phyloP scores from a whole-genome alignment of 1,140 invertebrate genomes.

The Propsilocerus akamusi region DNA sequence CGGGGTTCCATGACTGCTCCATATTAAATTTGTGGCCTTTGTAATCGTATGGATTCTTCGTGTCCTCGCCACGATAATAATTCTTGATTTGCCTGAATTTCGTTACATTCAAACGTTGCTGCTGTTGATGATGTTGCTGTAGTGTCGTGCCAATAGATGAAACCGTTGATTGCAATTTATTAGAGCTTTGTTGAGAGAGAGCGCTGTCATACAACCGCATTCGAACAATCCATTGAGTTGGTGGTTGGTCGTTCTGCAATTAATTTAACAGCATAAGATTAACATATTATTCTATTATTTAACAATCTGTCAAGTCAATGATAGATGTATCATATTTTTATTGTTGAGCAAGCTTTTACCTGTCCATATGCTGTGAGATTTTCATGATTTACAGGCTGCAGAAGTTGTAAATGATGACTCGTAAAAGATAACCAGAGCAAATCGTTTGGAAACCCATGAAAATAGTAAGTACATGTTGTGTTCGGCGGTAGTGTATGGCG shows the following conservation, averaged over 20 bases:
- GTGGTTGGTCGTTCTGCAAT: constrained; percentile 18
- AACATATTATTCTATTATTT: neutral
- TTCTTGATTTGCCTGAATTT: neutral
- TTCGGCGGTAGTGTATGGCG: constrained; percentile 66
- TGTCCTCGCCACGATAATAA: neutral
- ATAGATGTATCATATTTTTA: constrained; percentile 9
- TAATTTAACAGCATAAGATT: neutral
- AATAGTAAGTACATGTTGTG: constrained; percentile 70
- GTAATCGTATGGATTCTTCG: constrained; percentile 21
- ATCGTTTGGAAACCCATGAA: constrained; percentile 55
- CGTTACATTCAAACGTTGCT: neutral
- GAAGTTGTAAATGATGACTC: constrained; percentile 55
- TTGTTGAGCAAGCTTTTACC: constrained; percentile 15
- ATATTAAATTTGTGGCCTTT: constrained; percentile 22
- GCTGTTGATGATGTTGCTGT: constrained; percentile 5
- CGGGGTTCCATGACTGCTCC: constrained; percentile 24
- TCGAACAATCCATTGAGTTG: constrained; percentile 29
- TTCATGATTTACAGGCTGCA: constrained; percentile 30
- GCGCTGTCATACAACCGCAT: constrained; percentile 37
- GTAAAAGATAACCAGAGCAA: constrained; percentile 75
- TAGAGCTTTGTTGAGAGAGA: constrained; percentile 20
- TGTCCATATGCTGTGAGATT: constrained; percentile 20
- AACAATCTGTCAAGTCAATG: constrained; percentile 5
- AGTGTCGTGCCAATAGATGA: constrained; percentile 9
- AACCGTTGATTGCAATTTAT: constrained; percentile 19